Evolutionary conservation across 2,113 vertebrate genomes (phyloP), one percentile per base, ranked within the genome.

Genomic region (Budorcas taxicolor): DNA sequence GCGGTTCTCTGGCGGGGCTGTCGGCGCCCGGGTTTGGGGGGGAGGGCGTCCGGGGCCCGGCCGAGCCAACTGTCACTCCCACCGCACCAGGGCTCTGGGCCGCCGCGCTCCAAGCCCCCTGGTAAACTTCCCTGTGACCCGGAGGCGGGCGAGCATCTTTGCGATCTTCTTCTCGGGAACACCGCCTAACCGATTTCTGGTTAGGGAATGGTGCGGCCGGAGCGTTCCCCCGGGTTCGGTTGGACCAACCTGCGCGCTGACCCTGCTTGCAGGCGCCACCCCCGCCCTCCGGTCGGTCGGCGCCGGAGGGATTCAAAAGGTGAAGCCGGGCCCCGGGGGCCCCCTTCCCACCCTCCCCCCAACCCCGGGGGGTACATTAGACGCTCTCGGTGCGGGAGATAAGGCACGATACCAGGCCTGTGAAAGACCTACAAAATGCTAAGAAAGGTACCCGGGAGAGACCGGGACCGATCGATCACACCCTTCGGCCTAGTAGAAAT

Each of bases 41-140:
- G n/a, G 21, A 67, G 78, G 96, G 27, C 45, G 45, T 43, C 74
- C 36, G 47, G 29, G 53, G 53, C 94, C 91, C 6, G 36, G 93
- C 92, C 67, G 4, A 29, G 76, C 50, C 89, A 78, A 45, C 98
- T 98, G 98, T 97, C 98, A 98, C 87, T 96, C 76, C 89, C 71
- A 0, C 57, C 11, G 64, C 76, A 2, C 89, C 10, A 23, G 17
- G 85, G 71, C 90, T 33, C 23, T 5, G 6, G 27, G 36, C 85
- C 60, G 0, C 80, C 92, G 17, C 33, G 52, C 11, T 40, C 47
- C 94, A 6, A 33, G 84, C 45, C 67, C 58, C 33, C n/a, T 4
- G 40, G 25, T 12, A 12, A 80, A 89, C 82, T 93, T 90, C 60
- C 60, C 85, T n/a, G 94, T 19, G 23, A 1, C 0, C 12, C 15